Conservation (phyloP, 2,113 vertebrate species). For the Scatophagus argus region DNA sequence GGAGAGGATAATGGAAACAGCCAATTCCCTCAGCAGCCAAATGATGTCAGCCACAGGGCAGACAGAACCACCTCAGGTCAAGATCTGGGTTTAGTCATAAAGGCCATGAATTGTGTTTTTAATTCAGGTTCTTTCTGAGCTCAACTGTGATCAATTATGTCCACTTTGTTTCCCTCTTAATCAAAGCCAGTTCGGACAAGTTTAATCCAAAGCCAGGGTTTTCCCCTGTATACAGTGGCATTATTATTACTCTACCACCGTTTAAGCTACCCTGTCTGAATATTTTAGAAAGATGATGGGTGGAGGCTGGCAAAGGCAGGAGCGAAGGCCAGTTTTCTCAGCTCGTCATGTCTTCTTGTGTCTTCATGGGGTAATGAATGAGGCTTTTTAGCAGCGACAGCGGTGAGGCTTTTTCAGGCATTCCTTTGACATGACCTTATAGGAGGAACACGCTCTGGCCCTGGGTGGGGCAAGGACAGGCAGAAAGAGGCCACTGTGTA, state of each 20-base stretch:
- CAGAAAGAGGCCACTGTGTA: slow-evolving; percentile 80
- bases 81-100: slow-evolving; percentile 53
- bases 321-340: background rate
- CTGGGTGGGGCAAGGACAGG: slow-evolving; percentile 59
- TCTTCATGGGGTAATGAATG: slow-evolving; percentile 76
- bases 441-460: slow-evolving; percentile 61
- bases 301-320: background rate
- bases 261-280: too few relatives aligned
- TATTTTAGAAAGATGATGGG: slow-evolving; percentile 24
- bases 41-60: slow-evolving; percentile 55
- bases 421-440: slow-evolving; percentile 82
- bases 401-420: slow-evolving; percentile 68
- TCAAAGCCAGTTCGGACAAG: slow-evolving; percentile 59
- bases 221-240: slow-evolving; percentile 58
- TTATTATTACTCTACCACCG: slow-evolving; percentile 64
- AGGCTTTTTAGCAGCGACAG: slow-evolving; percentile 66
- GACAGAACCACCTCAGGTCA: slow-evolving; percentile 19
- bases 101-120: slow-evolving; percentile 55
- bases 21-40: slow-evolving; percentile 24
- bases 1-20: slow-evolving; percentile 50
- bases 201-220: slow-evolving; percentile 6
- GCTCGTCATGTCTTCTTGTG: slow-evolving; percentile 24
- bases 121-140: slow-evolving; percentile 23
- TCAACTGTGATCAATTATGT: slow-evolving; percentile 34
- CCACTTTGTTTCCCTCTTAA: slow-evolving; percentile 24